Evolutionary conservation across 2,888 invertebrate species (phyloP), one percentile per base, ranked within the genome.

Genomic region (Aethes cnicana): DNA sequence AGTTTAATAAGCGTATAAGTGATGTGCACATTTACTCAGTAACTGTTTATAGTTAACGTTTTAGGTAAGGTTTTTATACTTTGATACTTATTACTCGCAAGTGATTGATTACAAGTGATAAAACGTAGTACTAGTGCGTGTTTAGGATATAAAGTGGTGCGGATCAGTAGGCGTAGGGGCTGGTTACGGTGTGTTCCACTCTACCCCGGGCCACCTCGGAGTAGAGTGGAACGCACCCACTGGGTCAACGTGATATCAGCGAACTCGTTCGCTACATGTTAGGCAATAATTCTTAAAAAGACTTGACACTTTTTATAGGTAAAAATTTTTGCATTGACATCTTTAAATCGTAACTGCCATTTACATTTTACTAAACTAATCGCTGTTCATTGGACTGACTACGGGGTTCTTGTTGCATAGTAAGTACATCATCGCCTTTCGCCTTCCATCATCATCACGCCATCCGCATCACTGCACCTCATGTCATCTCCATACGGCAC

Each of bases 101-200:
- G 86, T 88, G 88, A 88, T 88, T 83, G 88, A 88, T 88, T 82
- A 79, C 76, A 89, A 82, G 88, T 88, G 88, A 89, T 88, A 87
- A 74, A 77, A 69, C 63, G 58, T 73, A 71, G 72, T 81, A 84
- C 69, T 84, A 87, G 77, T 74, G 81, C 70, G 84, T 84, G 83
- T 82, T 74, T 84, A 81, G 75, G 64, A 68, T 62, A 70, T 52
- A 56, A 61, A 78, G 87, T 89, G 88, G 86, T 89, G 89, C 89
- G 87, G 88, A 87, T 81, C 63, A 68, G 65, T 70, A 72, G 74
- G 75, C 77, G 75, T 53, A 46, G 37, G 44, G 53, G 52, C 35
- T 43, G 26, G n/a, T 18, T 16, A n/a, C 30, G 36, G 25, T 18
- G 44, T 20, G 37, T 20, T 30, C 37, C 12, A 20, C 49, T 36